Percentiles rank a stretch among this genome's conserved stretches.
These are phyloP conservation scores for Drosophila pseudotalamancana DNA, from an alignment of 2,888 invertebrate species.

Conservation along the genomic window DNA sequence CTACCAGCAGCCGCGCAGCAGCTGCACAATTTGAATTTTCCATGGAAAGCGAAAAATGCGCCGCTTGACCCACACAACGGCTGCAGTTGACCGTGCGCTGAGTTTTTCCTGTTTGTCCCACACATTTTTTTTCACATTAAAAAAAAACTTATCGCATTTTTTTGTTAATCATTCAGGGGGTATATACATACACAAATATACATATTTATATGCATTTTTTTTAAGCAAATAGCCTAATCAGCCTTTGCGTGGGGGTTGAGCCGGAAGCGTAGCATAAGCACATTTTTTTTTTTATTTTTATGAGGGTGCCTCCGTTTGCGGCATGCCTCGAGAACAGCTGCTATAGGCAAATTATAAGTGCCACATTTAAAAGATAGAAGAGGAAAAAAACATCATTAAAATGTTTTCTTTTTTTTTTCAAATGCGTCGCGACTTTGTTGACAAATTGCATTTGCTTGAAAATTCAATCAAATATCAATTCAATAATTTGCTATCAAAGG, in stretches of 20 bases:
- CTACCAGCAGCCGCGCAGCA: conserved; percentile 48
- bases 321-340: conserved; percentile 40
- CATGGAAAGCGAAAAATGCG: conserved; percentile 32
- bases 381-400: conserved; percentile 8
- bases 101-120: conserved; percentile 31
- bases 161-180: conserved; percentile 57
- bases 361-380: not conserved
- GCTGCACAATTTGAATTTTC: conserved; percentile 67
- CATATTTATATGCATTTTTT: conserved; percentile 27
- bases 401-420: conserved; percentile 2
- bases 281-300: conserved; percentile 40
- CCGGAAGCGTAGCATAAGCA: conserved; percentile 46
- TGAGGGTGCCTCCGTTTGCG: conserved; percentile 52
- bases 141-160: conserved; percentile 48
- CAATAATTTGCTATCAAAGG: conserved; percentile 60
- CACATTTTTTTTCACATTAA: not conserved
- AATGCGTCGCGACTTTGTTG: conserved; percentile 51
- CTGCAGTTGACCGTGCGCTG: conserved; percentile 62
- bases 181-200: conserved; percentile 33
- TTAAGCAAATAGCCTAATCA: conserved; percentile 76
- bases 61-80: conserved; percentile 68
- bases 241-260: conserved; percentile 60
- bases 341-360: conserved; percentile 7
- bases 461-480: conserved; percentile 66
- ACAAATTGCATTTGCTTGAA: conserved; percentile 63